Evolutionary conservation across 2,113 vertebrate genomes (phyloP), one percentile per base, ranked within the genome.

Genomic region (Nothobranchius furzeri): DNA sequence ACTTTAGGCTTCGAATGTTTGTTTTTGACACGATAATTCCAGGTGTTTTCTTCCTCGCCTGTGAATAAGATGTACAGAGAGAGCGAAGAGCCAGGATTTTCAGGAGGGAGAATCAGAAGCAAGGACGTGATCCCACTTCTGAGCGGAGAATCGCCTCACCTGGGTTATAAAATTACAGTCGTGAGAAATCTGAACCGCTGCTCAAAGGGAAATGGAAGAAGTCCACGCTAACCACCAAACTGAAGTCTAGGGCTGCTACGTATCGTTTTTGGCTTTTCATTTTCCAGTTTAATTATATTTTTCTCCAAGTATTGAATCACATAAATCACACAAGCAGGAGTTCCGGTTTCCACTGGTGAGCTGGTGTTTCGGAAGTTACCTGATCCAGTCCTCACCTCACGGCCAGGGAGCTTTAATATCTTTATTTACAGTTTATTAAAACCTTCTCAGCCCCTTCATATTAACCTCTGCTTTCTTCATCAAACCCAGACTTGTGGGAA

Each of bases 121-220:
- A 71, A 59, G 42, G 63, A 67, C 20, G 11, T 17, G 62, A 77
- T 58, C 72, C 73, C 54, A 64, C 75, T 72, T 85, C 66, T n/a
- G 46, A 60, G 68, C 60, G 61, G 73, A 59, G 66, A 79, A 75
- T 78, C 76, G 79, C 67, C 77, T 79, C 68, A 49, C 72, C 58
- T 25, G 69, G 58, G 64, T 78, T 75, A 51, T 67, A 76, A 75
- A 82, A 81, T 81, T 70, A 77, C 72, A 67, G 59, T 35, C 75
- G 84, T 81, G 80, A 84, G 64, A 47, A 61, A 48, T 73, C 68
- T 80, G 69, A 75, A 72, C 60, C 9, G 57, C 76, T 30, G 75
- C 53, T 59, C 62, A 60, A 59, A 58, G 4, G 66, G 50, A 78
- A 68, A 66, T 0, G 40, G 54, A 6, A 51, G 64, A 37, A 6